Conservation (phyloP, 2,888 invertebrate genomes). For the Eupithecia abbreviata region DNA sequence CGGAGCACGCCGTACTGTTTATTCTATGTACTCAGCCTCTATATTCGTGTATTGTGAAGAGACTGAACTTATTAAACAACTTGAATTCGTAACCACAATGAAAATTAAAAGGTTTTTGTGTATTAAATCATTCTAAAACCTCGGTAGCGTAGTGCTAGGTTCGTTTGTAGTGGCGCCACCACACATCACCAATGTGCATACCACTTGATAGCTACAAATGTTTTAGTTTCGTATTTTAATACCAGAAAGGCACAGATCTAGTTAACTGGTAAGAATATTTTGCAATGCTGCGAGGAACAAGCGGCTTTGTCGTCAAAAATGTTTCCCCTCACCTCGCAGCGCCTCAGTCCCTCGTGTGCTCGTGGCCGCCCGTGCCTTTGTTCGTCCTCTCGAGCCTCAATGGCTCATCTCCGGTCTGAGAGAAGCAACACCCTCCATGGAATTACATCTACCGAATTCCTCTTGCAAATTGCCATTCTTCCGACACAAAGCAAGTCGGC, state of each 20-base stretch:
- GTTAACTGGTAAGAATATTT: background rate
- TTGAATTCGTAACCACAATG: background rate
- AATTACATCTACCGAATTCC: constrained; percentile 7
- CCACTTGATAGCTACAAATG: background rate
- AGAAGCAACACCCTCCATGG: constrained; percentile 12
- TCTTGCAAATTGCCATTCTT: constrained; percentile 13
- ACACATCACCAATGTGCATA: background rate
- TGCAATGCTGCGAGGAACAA: background rate
- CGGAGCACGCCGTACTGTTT: constrained; percentile 27
- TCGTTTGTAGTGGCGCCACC: background rate
- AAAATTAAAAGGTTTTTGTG: background rate
- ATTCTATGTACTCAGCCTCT: background rate
- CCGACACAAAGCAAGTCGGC: background rate
- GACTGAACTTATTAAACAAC: background rate
- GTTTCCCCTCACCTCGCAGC: background rate
- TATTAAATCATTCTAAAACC: background rate
- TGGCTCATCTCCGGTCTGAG: constrained; percentile 17
- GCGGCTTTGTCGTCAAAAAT: background rate
- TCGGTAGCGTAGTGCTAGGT: background rate
- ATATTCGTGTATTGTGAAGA: constrained; percentile 12
- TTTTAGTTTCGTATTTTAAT: background rate
- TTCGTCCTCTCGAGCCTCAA: background rate
- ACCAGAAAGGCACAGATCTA: background rate
- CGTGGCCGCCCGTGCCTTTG: background rate
- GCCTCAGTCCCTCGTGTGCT: background rate